Evolutionary conservation across 2,113 vertebrate species (phyloP), one percentile per base, ranked within the genome.

Genomic region (Manacus vitellinus): DNA sequence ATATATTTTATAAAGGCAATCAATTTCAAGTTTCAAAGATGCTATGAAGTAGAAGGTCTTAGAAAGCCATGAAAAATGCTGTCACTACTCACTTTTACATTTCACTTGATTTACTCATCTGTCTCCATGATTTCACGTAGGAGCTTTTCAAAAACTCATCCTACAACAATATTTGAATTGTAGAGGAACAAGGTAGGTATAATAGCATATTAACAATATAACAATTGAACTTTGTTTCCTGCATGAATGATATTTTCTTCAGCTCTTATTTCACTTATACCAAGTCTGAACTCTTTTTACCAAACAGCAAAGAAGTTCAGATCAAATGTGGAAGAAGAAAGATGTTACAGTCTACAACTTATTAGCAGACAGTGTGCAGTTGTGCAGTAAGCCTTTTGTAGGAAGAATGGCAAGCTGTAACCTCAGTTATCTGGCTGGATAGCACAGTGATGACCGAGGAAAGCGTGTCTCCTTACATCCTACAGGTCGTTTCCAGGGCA

Each of bases 211-310:
- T 31, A 75, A 77, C n/a, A n/a, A n/a, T n/a, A 8, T 25, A 88
- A 22, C 25, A 71, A 37, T 5, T 5, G 28, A 49, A 21, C n/a
- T 59, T 77, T 0, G 0, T 70, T 81, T 87, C 19, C 73, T 14
- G 6, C 12, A 15, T 14, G 21, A 76, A 41, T 61, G 52, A 12
- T 44, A 47, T 8, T 70, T 72, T 61, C 18, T 70, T 25, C 74
- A 84, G 21, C 27, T 56, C 15, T 84, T 91, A 51, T 63, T 74
- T 92, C 25, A 46, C n/a, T 28, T 28, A 8, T 25, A 41, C 4
- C 51, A 62, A 67, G 15, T 33, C 37, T 72, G 25, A 63, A 37
- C 23, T 58, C 23, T 47, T 61, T 61, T 14, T 63, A 44, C 8
- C n/a, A 54, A 93, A 31, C 9, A 43, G 12, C 21, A 71, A 41